Base-by-base conservation (phyloP, 2,888 invertebrate species). In the Rosalia funebris region DNA sequence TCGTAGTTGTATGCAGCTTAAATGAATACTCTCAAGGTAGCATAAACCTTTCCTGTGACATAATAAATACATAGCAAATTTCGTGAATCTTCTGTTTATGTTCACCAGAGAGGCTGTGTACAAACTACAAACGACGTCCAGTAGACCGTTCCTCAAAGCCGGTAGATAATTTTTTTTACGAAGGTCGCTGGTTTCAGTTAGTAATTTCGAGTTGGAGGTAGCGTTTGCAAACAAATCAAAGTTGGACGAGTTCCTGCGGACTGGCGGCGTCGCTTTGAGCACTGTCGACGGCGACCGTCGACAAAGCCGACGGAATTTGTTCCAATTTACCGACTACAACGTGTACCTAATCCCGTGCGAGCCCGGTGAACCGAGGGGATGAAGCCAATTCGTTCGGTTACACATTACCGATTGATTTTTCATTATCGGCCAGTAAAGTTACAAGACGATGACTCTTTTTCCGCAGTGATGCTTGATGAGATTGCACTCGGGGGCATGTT, bases 241-340 rank as follows among this genome's bases (percentile, higher is more conserved):
- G 44, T 50, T 31, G 53, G 42, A 37, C 47, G 36, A 39, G 56
- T 56, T 47, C 47, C 47, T 20, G 55, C 14, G 46, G 37, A 31
- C 31, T 14, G 48, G 48, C 56, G 56, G 56, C 44, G 37, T 20
- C 32, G 25, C 48, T 47, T 57, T 48, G 56, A 46, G 41, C 36
- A 16, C 25, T 37, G 52, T 4, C 41, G 52, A n/a, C 16, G 46
- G 41, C 39, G 36, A 41, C 32, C 36, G 36, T 7, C 41, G 46
- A 57, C 37, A 53, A 57, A 61, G 57, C 61, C 53, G 31, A 17
- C 42, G 31, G 54, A 57, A 63, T 63, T 60, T 60, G 60, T 53
- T 60, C 63, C 63, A 60, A 63, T 63, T 63, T 63, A 42, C 36
- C 57, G 52, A 31, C 32, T 57, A 57, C 61, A 57, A 52, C 34